Conservation (phyloP, 2,888 invertebrate genomes). For the Pseudeuparius sepicola region DNA sequence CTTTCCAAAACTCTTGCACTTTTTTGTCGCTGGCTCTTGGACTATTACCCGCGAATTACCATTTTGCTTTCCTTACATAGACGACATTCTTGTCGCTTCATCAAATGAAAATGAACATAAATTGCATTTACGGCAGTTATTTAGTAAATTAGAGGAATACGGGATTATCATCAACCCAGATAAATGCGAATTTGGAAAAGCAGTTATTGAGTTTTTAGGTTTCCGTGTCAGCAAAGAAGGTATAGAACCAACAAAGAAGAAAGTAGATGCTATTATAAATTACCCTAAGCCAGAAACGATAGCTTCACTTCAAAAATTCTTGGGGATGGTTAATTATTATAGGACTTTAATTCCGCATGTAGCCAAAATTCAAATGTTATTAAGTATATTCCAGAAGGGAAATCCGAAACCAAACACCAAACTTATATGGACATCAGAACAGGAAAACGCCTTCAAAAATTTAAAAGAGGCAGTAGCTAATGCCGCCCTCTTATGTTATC, state of each 20-base stretch:
- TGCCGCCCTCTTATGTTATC: slow-evolving; percentile 17
- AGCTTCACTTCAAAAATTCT: slow-evolving; percentile 15
- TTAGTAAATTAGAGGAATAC: too few species aligned
- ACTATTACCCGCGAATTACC: slow-evolving; percentile 2
- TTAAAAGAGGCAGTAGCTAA: slow-evolving; percentile 12
- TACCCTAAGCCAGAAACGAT: slow-evolving; percentile 17
- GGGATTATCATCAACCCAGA: slow-evolving; percentile 26
- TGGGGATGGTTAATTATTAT: slow-evolving; percentile 22
- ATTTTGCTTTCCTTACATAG: slow-evolving; percentile 17
- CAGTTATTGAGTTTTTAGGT: slow-evolving; percentile 26
- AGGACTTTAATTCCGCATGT: slow-evolving; percentile 17
- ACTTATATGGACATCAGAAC: slow-evolving; percentile 24
- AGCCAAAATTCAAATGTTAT: slow-evolving; percentile 16
- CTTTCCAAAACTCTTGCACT: too few species aligned
- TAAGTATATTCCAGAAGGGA: slow-evolving; percentile 6
- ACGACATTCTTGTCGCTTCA: slow-evolving; percentile 29
- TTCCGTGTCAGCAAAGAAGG: slow-evolving; percentile 23
- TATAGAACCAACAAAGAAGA: slow-evolving; percentile 28
- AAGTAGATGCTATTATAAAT: slow-evolving; percentile 28
- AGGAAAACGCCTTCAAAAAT: slow-evolving; percentile 13
- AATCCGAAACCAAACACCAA: slow-evolving; percentile 14
- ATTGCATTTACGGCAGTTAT: slow-evolving; percentile 21
- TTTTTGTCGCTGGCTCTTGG: too few species aligned
- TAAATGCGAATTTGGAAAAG: slow-evolving; percentile 29
- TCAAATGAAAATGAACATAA: slow-evolving; percentile 19